Evolutionary conservation across 2,113 vertebrate species (phyloP), one percentile per base, ranked within the genome.

Genomic region (Lampris incognitus): DNA sequence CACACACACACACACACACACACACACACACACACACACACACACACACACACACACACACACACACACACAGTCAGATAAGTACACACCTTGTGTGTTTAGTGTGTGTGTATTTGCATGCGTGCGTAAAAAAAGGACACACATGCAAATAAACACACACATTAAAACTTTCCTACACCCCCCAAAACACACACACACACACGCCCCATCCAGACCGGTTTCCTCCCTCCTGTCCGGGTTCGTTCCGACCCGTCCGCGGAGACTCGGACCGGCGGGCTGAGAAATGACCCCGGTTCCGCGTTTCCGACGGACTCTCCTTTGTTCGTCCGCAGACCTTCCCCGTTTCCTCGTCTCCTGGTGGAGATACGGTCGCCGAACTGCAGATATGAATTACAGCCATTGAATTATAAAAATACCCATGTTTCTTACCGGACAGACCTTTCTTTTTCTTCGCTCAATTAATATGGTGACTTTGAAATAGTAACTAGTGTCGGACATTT

Each of bases 371-470:
- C 24, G 24, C 61, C 72, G 72, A 79, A 65, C 71, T 54, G 51
- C 72, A 57, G 75, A 82, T 75, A 90, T 89, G 85, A 91, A 91
- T 93, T 73, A 92, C 84, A 82, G 10, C 74, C 87, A 91, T 91
- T 92, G 85, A 93, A 92, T 93, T 86, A 92, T 91, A 93, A 91
- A 93, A 92, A 88, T 67, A 36, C 63, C 85, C 88, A 89, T 92
- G 91, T 87, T 91, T 92, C 91, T 89, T 3, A 6, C 58, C 79
- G 69, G 89, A 90, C 88, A 90, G 73, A 81, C 72, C 51, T 76
- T 81, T 72, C 80, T 66, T 83, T 72, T n/a, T 24, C 24, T 24
- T 24, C 24, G 24, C 76, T 85, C 80, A 87, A 91, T 93, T 91
- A 90, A 86, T 82, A 86, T 86, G 87, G 89, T 78, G 88, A 90